A percentile compares a stretch with the other conserved stretches of the same genome.
Evolutionary conservation across 2,797 vertebrate genomes (phyloP).

Genomic region (Eleutherodactylus coqui): DNA sequence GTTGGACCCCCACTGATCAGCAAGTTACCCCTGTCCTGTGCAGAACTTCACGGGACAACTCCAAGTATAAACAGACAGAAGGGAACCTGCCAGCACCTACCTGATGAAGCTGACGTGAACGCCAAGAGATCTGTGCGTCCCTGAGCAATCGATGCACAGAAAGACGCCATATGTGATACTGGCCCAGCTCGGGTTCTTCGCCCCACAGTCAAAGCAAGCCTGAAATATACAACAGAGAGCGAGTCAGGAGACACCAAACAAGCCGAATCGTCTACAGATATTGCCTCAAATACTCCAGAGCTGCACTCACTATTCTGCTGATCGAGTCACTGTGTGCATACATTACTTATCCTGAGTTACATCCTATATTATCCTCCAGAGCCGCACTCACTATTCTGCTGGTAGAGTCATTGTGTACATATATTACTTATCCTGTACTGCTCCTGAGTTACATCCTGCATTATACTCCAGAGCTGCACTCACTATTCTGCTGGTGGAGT

Average conservation of each 20-base stretch:
- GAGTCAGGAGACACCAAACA: background rate
- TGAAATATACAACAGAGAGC: conserved; percentile 64
- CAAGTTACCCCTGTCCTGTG: too few relatives aligned
- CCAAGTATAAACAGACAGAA: too few relatives aligned
- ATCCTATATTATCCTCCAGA: background rate
- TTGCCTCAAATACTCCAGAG: background rate
- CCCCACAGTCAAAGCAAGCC: conserved; percentile 92
- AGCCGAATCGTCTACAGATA: too few relatives aligned
- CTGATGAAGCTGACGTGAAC: conserved; percentile 95
- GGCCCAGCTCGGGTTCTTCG: conserved; percentile 97
- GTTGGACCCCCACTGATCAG: too few relatives aligned
- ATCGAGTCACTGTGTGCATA: background rate
- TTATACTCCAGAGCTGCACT: too few relatives aligned
- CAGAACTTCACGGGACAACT: too few relatives aligned
- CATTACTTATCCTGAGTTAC: background rate
- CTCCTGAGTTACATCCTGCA: too few relatives aligned
- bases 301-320: background rate
- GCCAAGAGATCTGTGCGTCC: conserved; percentile 91
- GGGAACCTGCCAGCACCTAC: too few relatives aligned
- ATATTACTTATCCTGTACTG: too few relatives aligned
- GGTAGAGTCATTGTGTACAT: too few relatives aligned
- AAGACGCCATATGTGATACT: conserved; percentile 97
- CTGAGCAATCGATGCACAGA: conserved; percentile 95
- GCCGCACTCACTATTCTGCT: background rate
- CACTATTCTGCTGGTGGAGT: too few relatives aligned